These are phyloP conservation scores for Eulemur macaco DNA, from an alignment of 2,113 vertebrate species.

Conservation along the genomic window DNA sequence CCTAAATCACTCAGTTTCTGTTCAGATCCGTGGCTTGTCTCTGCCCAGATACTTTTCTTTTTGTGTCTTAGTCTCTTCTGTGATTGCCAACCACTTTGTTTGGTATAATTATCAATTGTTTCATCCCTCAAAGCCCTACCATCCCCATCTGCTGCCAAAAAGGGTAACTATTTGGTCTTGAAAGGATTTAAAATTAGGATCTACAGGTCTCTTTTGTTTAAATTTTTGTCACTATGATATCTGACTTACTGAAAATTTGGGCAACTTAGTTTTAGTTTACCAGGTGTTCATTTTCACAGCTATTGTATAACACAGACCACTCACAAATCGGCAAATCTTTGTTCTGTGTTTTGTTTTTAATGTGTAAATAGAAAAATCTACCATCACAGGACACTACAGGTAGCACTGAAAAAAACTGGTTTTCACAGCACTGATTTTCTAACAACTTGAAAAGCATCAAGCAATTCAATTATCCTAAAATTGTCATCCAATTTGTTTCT, in stretches of 20 bases:
- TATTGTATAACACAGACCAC: slow-evolving; percentile 1
- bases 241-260: neutral
- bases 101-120: neutral
- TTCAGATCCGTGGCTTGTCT: neutral
- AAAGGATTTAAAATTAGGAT: neutral
- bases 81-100: neutral
- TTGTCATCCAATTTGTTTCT: slow-evolving; percentile 81
- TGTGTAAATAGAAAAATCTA: slow-evolving; percentile 53
- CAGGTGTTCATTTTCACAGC: slow-evolving; percentile 26
- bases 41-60: neutral
- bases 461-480: slow-evolving; percentile 81
- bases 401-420: slow-evolving; percentile 54
- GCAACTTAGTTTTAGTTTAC: slow-evolving; percentile 32
- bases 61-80: neutral
- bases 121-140: neutral
- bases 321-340: slow-evolving; percentile 21
- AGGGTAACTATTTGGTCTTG: neutral
- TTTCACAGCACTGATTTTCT: slow-evolving; percentile 74
- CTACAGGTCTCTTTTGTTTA: neutral
- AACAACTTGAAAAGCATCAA: slow-evolving; percentile 74
- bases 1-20: neutral
- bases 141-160: neutral
- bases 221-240: neutral
- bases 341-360: slow-evolving; percentile 64
- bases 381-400: slow-evolving; percentile 49